Evolutionary conservation across 1,140 invertebrate genomes (phyloP).

Genomic region (Pararge aegeria): DNA sequence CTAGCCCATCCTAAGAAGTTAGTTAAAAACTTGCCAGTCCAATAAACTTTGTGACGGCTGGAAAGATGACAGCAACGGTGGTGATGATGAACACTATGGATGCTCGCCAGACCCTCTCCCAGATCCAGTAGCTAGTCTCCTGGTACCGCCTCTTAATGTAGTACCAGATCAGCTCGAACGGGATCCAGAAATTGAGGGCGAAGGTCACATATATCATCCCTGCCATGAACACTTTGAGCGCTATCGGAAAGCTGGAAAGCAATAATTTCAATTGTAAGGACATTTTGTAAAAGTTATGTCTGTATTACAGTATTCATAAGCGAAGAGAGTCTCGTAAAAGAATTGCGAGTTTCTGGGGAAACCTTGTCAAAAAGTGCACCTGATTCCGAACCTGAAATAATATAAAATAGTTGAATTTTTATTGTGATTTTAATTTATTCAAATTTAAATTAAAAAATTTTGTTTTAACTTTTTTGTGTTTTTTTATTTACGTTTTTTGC

Average conservation of each 20-base stretch:
- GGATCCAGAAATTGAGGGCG: constrained; percentile 64
- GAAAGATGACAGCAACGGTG: constrained; percentile 53
- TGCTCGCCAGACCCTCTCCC: constrained; percentile 61
- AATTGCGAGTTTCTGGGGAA: no score
- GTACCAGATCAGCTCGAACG: constrained; percentile 63
- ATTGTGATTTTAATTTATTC: no score
- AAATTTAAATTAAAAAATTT: no score
- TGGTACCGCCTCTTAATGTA: constrained; percentile 53
- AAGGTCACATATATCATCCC: constrained; percentile 65
- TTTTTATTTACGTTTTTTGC: no score
- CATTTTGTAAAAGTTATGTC: not conserved
- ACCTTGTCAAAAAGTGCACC: no score
- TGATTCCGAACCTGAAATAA: no score
- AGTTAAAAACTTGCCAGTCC: constrained; percentile 46
- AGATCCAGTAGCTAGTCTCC: constrained; percentile 47
- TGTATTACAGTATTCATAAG: no score
- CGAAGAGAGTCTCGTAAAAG: no score
- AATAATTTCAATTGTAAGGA: no score
- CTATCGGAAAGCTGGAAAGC: constrained; percentile 51
- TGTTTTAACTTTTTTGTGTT: no score
- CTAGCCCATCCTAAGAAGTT: no score
- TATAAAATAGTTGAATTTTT: no score
- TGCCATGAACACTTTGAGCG: constrained; percentile 56
- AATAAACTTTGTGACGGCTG: constrained; percentile 62
- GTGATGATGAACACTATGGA: constrained; percentile 49